phyloP scores from a whole-genome alignment of 2,888 invertebrate species.

The Platynereis dumerilii region DNA sequence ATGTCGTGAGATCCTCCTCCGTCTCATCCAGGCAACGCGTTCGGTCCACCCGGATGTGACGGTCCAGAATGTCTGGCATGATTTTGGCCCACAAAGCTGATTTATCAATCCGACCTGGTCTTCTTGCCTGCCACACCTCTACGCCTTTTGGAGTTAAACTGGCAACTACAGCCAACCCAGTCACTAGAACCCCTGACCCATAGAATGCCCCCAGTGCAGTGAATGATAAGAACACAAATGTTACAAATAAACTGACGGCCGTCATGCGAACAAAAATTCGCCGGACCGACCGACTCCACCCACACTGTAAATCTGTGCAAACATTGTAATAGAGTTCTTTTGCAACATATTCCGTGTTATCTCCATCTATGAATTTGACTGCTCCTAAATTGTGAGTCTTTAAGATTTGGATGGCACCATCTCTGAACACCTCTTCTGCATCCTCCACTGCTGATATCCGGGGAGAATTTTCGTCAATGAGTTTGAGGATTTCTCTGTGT shows the following conservation, averaged over 20 bases:
- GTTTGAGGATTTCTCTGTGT: conserved; percentile 34
- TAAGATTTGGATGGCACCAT: conserved; percentile 35
- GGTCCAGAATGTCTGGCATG: conserved; percentile 40
- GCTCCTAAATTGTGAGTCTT: conserved; percentile 42
- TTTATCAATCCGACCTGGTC: conserved; percentile 10
- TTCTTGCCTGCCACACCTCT: conserved; percentile 22
- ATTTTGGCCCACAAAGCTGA: conserved; percentile 38
- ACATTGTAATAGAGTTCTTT: conserved; percentile 43
- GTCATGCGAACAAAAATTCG: conserved; percentile 28
- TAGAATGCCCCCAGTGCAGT: conserved; percentile 29
- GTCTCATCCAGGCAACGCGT: conserved; percentile 32
- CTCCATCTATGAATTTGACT: conserved; percentile 44
- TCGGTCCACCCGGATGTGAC: conserved; percentile 40
- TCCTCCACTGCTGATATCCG: conserved; percentile 40
- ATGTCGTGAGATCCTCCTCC: conserved; percentile 39
- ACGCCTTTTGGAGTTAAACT: conserved; percentile 34
- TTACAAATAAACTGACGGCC: conserved; percentile 30
- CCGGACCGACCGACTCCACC: conserved; percentile 35
- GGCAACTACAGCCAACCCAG: conserved; percentile 23
- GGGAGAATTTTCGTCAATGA: conserved; percentile 44
- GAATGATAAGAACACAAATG: conserved; percentile 33
- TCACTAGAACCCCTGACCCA: conserved; percentile 29
- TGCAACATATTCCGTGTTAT: conserved; percentile 41
- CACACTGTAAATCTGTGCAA: conserved; percentile 37
- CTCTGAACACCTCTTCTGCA: conserved; percentile 33